Evolutionary conservation across 2,888 invertebrate species (phyloP).

Genomic region (Druceiella hillmani): DNA sequence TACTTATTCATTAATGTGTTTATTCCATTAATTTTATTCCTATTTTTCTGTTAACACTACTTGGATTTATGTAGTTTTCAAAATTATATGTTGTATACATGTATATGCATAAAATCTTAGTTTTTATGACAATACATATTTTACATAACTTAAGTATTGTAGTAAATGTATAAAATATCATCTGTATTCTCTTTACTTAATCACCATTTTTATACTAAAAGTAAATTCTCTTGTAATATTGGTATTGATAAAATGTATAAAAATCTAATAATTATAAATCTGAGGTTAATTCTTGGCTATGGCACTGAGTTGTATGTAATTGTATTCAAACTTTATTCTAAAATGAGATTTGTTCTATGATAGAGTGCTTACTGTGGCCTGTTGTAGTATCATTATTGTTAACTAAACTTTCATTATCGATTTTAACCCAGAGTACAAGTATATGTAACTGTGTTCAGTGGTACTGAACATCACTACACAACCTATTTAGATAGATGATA

Average conservation of each 20-base stretch:
- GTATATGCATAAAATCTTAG: not conserved
- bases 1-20: not conserved
- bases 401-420: too few species aligned
- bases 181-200: constrained; percentile 55
- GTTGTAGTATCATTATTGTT: too few species aligned
- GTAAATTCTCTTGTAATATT: constrained; percentile 43
- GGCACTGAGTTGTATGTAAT: constrained; percentile 40
- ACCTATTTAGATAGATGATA: too few species aligned
- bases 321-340: constrained; percentile 48
- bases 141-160: too few species aligned
- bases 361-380: too few species aligned
- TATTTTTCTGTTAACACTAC: constrained; percentile 1
- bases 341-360: too few species aligned
- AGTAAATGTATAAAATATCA: constrained; percentile 56
- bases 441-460: too few species aligned
- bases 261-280: constrained; percentile 52
- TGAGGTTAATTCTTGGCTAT: constrained; percentile 50
- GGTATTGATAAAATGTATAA: constrained; percentile 47
- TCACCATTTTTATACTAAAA: constrained; percentile 53
- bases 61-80: constrained; percentile 19
- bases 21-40: not conserved
- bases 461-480: too few species aligned
- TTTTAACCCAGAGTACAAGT: too few species aligned
- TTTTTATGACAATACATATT: not conserved
- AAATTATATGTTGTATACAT: constrained; percentile 7